Base-by-base conservation (phyloP, 1,140 invertebrate genomes). In the Pseudomyrmex sp. region DNA sequence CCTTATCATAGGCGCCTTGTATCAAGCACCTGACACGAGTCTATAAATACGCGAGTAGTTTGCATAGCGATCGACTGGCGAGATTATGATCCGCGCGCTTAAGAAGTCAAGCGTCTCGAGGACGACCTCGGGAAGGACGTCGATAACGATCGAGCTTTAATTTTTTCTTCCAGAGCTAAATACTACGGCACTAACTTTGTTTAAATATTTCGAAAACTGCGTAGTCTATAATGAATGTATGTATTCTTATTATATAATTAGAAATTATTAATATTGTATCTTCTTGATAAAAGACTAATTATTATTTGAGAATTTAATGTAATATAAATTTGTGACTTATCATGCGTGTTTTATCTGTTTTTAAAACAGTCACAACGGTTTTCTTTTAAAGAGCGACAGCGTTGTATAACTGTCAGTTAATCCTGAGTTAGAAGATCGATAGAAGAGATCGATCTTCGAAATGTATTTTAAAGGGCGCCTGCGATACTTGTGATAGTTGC, bases 1-100 rank as follows among this genome's bases (percentile, higher is more conserved):
- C 68, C 74, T 82, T 76, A 35, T 69, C 52, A 12, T 70, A 58
- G 82, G 76, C 85, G 82, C 85, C 69, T 74, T 73, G 65, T 89
- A 76, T 83, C 82, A 87, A 44, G 46, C 69, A 83, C 44, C 80
- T 70, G 72, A 88, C 90, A 85, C 77, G 83, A 88, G 88, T 82
- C 88, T 91, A 87, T 90, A 89, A 91, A 89, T 86, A 87, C 83
- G 50, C 63, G 52, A 70, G 66, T 62, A 59, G 68, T 86, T 83
- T 85, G 79, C 86, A 74, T 79, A 83, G 63, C 61, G 52, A 87
- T 77, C 72, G 72, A 52, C 59, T 54, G 73, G 82, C 82, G 59
- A 80, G 83, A 85, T 85, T 89, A 83, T 76, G 85, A 86, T 88
- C 82, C 83, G 62, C 85, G 76, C 63, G 76, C 85, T 74, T 84